phyloP scores from a whole-genome alignment of 2,113 vertebrate genomes.

The Eublepharis macularius region DNA sequence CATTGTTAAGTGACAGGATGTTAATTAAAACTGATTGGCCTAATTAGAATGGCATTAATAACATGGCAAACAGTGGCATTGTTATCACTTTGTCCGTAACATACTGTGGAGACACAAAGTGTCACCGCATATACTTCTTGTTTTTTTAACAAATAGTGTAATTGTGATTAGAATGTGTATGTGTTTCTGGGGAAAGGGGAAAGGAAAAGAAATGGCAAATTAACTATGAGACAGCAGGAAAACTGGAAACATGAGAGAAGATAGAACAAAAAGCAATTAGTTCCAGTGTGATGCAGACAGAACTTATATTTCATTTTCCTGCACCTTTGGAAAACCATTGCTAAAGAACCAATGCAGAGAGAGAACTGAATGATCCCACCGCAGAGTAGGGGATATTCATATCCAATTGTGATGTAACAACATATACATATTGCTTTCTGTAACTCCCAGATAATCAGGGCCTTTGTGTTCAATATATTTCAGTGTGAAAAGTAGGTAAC shows the following conservation, averaged over 20 bases:
- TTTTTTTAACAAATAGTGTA: background rate
- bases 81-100: slow-evolving; percentile 4
- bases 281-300: background rate
- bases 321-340: background rate
- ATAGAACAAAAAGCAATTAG: slow-evolving; percentile 24
- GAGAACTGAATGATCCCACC: background rate
- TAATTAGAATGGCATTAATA: slow-evolving; percentile 77
- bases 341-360: too few relatives aligned
- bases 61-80: slow-evolving; percentile 50
- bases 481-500: too few relatives aligned
- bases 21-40: slow-evolving; percentile 78
- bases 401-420: accelerated
- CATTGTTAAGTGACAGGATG: slow-evolving; percentile 69
- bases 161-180: background rate
- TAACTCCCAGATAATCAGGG: background rate
- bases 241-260: background rate
- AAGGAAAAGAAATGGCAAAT: slow-evolving; percentile 13
- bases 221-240: background rate
- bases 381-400: accelerated
- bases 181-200: background rate
- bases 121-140: background rate
- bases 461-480: background rate
- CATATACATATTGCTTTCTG: background rate
- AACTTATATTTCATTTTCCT: background rate
- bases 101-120: background rate